Evolutionary conservation across 2,797 vertebrate species (phyloP).

Genomic region (Acanthis flammea): DNA sequence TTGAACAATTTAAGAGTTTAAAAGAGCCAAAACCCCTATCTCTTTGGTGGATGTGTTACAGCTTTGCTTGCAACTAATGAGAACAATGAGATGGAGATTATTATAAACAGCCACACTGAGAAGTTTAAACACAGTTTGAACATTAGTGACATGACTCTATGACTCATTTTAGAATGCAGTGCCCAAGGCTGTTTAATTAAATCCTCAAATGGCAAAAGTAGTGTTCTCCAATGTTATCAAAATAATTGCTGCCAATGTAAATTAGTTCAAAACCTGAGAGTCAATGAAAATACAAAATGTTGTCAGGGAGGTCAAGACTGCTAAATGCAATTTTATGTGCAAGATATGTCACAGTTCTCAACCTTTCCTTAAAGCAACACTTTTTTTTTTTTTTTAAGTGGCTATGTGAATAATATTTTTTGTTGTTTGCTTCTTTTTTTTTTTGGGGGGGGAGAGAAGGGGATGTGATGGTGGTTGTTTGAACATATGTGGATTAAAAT

Average conservation of each 20-base stretch:
- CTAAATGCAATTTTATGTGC: neutral
- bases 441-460: rapidly evolving
- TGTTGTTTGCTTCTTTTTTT: neutral
- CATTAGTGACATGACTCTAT: neutral
- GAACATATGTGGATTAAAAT: neutral
- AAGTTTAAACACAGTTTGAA: neutral
- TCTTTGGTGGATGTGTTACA: neutral
- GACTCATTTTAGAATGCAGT: neutral
- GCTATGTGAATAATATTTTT: neutral
- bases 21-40: neutral
- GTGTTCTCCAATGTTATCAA: neutral
- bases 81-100: neutral
- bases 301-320: neutral
- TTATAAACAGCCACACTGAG: neutral
- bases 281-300: neutral
- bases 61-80: neutral
- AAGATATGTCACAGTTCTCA: neutral
- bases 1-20: neutral
- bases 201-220: neutral
- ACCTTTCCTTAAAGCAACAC: neutral
- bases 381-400: neutral
- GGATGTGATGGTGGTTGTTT: neutral
- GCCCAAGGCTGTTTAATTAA: neutral
- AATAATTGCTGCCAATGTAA: neutral
- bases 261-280: neutral